Evolutionary conservation across 2,888 invertebrate genomes (phyloP).

Genomic region (Autographa pulchrina): DNA sequence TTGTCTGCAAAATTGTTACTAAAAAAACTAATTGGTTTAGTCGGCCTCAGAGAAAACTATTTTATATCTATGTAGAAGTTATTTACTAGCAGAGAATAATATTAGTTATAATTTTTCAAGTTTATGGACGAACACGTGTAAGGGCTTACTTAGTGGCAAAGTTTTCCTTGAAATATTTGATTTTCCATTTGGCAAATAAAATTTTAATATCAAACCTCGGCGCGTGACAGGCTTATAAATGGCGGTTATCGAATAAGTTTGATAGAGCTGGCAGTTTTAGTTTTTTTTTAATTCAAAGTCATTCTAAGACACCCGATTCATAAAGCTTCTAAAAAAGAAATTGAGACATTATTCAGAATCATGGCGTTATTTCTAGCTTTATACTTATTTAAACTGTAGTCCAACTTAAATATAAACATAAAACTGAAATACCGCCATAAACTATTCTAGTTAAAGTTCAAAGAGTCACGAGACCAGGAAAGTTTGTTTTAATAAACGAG

Average conservation of each 20-base stretch:
- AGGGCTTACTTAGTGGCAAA: background rate
- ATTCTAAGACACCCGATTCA: background rate
- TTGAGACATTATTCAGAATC: background rate
- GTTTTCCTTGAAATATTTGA: background rate
- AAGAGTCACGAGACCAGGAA: conserved; percentile 42
- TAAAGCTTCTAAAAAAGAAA: background rate
- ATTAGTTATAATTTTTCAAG: no score
- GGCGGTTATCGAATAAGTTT: background rate
- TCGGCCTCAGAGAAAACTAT: no score
- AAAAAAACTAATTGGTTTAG: no score
- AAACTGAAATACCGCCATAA: background rate
- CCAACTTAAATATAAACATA: background rate
- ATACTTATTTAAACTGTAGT: no score
- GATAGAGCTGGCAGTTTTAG: background rate
- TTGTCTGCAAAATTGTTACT: no score
- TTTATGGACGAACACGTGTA: background rate
- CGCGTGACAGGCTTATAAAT: background rate
- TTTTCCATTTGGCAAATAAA: background rate
- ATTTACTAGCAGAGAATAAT: no score
- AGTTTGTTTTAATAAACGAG: conserved; percentile 46
- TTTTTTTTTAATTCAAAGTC: background rate
- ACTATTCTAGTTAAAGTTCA: conserved; percentile 49
- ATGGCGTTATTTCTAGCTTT: no score
- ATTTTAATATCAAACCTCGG: background rate
- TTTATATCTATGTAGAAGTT: no score